Base-by-base conservation (phyloP, 64 coral and sea anemone species). In the Montipora sp. region DNA sequence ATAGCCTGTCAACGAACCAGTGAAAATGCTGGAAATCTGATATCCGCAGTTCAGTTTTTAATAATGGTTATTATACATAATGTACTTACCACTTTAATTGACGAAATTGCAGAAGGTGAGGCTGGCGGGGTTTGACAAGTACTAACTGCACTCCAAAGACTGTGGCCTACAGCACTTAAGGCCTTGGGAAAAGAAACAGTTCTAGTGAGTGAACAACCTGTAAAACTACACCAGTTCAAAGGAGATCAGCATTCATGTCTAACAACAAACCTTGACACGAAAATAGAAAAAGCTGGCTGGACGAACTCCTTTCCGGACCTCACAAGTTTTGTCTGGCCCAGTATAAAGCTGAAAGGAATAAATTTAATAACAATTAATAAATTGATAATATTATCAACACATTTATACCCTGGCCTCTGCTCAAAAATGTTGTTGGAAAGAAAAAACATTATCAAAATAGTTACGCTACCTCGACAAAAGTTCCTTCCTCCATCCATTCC, bases 101-200 rank as follows among this genome's bases (percentile, higher is more conserved):
- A 89, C 5, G 94, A 77, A 4, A 99, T 91, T 23, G 84, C 94
- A 69, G 79, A 89, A 27, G 97, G 97, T 16, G 97, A 95, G 16
- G 97, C 97, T 3, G 97, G 88, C 53, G 97, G 91, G 4, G 94
- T 99, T 68, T 96, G 91, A 71, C 97, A 99, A 51, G 97, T 94
- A 59, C 92, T 92, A 1, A 99, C 92, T 73, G 48, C 73, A 89
- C 97, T 99, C 97, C 97, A 99, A 27, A 73, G 88, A 90, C 97
- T 99, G 66, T 71, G 22, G 23, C 97, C 97, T 46, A 71, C 97
- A 3, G 75, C 73, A 77, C 97, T 99, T 10, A 95, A 83, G 73
- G 97, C 97, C 97, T 99, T 51, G 12, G 72, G 44, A n/a, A 13
- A 77, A 47, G 0, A 51, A n/a, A 77, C 6, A 79, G 5, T 24